Evolutionary conservation across 2,113 vertebrate genomes (phyloP), one percentile per base, ranked within the genome.

Genomic region (Dolichotis patagonum): DNA sequence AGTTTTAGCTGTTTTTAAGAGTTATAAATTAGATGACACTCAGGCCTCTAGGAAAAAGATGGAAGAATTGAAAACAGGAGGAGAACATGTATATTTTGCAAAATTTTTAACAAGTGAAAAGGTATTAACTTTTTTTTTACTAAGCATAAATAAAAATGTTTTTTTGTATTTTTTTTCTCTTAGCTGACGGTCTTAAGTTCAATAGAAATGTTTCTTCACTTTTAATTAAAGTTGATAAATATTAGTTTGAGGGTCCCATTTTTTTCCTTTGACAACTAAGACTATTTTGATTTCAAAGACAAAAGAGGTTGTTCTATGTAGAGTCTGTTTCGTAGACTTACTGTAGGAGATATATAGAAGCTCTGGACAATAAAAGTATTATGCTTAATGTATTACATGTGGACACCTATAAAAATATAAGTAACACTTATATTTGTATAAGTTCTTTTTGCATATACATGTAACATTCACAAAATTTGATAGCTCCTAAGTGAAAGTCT

Each of bases 81-180:
- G 99, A 91, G 99, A 99, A 5, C 99, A 99, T 6, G 99, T 99
- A 0, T 99, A 99, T 98, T 99, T 99, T 97, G 99, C 99, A 0
- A 99, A 99, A 98, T 99, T 99, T 97, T 99, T 99, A 95, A 99
- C 99, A 90, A 99, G 99, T 97, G 99, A 99, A 97, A 99, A 99
- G 99, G 99, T 99, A 98, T 22, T 54, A 0, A 90, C 32, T 84
- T 63, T 85, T 95, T 90, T 88, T 87, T 77, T 30, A 73, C 7
- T 89, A 54, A 86, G 14, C 56, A 62, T 88, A 93, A 84, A 92
- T 89, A 93, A 56, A 86, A 85, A 60, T 73, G 3, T 54, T 85
- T 54, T 82, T 67, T n/a, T n/a, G n/a, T 81, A 69, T 80, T 41
- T 46, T 12, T 49, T 60, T 58, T 8, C 22, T 65, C 6, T 89